phyloP scores from a whole-genome alignment of 1,140 invertebrate genomes.

The Teleogryllus occipitalis region DNA sequence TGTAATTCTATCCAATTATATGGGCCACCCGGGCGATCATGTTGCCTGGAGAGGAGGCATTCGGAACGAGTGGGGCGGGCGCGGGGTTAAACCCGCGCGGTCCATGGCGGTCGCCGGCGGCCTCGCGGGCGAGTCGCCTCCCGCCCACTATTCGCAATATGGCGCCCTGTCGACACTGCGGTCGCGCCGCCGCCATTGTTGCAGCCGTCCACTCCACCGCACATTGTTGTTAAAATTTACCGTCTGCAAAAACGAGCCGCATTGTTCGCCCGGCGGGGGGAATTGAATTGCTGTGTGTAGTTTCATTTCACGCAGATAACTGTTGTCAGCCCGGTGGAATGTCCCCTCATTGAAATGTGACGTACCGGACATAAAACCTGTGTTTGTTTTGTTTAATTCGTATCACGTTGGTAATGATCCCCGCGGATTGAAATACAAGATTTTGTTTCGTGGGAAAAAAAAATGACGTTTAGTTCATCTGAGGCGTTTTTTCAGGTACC shows the following conservation, averaged over 20 bases:
- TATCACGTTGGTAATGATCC: neutral
- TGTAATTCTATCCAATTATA: too few species aligned
- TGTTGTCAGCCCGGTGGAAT: neutral
- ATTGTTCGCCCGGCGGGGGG: neutral
- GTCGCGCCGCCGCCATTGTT: neutral
- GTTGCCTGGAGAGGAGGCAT: too few species aligned
- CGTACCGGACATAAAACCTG: neutral
- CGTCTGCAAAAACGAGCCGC: neutral
- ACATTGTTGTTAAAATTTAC: neutral
- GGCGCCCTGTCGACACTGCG: neutral
- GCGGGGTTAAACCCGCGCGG: too few species aligned
- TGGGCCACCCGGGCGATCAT: too few species aligned
- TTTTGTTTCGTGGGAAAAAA: neutral
- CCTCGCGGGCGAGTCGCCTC: too few species aligned
- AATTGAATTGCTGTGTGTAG: slow-evolving; percentile 1
- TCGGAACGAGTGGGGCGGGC: too few species aligned
- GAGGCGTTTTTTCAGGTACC: too few species aligned
- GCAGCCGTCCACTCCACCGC: neutral
- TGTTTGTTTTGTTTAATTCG: neutral
- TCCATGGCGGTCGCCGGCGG: too few species aligned
- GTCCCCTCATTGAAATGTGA: neutral
- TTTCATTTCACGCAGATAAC: slow-evolving; percentile 1
- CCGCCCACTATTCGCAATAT: too few species aligned
- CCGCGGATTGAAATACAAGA: neutral
- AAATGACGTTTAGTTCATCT: too few species aligned